These are phyloP conservation scores for Clytia hemisphaerica DNA, from an alignment of 30 jellyfish, hydroid and myxozoan genomes.

Conservation along the genomic window DNA sequence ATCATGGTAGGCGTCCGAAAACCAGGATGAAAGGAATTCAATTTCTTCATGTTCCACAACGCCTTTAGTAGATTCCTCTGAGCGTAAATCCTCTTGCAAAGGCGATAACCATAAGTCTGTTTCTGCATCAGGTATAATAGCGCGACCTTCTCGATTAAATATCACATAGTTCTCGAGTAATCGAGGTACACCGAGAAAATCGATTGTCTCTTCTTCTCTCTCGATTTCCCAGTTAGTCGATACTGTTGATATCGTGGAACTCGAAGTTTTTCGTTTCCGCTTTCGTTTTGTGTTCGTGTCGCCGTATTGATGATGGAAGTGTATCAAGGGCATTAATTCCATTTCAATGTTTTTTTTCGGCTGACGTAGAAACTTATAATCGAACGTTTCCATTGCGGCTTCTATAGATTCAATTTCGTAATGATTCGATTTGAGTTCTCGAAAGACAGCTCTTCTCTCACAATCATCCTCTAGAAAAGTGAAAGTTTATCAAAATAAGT, in stretches of 20 bases:
- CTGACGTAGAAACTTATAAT: conserved; percentile 52
- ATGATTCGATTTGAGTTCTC: conserved; percentile 65
- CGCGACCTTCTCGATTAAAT: conserved; percentile 76
- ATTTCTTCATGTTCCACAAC: conserved; percentile 31
- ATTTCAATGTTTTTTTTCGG: conserved; percentile 47
- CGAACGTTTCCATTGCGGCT: conserved; percentile 57
- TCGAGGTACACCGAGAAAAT: conserved; percentile 62
- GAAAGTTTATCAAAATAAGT: too few relatives aligned
- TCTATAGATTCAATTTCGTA: conserved; percentile 61
- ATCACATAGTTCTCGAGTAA: conserved; percentile 46
- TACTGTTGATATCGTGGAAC: background rate
- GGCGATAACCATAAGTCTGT: conserved; percentile 31
- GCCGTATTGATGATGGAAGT: conserved; percentile 13
- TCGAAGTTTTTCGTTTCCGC: conserved; percentile 1
- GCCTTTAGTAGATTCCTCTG: conserved; percentile 10
- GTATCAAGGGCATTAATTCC: conserved; percentile 49
- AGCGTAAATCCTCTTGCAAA: background rate
- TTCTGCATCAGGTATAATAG: conserved; percentile 5
- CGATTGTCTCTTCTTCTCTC: background rate
- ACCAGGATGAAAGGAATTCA: conserved; percentile 71
- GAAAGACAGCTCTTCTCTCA: conserved; percentile 73
- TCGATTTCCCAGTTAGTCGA: conserved; percentile 20
- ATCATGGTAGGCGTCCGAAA: conserved; percentile 59
- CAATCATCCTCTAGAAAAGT: conserved; percentile 38
- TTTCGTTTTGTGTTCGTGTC: background rate